Evolutionary conservation across 2,113 vertebrate species (phyloP).

Genomic region (Syngnathus scovelli): DNA sequence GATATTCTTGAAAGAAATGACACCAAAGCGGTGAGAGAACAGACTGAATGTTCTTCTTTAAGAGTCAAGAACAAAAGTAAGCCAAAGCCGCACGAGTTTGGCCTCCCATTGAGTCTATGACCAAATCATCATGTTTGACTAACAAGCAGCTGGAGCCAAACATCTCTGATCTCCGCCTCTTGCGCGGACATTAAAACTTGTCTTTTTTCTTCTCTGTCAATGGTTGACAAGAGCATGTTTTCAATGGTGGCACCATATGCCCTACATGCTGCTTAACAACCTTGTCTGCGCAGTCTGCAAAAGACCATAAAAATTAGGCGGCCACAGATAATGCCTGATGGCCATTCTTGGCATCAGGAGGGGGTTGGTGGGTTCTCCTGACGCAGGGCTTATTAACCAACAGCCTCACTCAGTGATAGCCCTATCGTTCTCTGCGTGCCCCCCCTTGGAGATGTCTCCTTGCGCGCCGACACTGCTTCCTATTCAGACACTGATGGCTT

Average conservation of each 20-base stretch:
- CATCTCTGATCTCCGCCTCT: conserved; percentile 32
- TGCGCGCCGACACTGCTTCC: conserved; percentile 73
- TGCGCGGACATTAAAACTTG: conserved; percentile 46
- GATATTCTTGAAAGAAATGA: background rate
- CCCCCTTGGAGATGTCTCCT: conserved; percentile 55
- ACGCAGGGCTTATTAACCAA: conserved; percentile 68
- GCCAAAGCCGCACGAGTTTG: background rate
- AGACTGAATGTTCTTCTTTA: background rate
- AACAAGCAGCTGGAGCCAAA: conserved; percentile 52
- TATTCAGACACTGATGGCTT: conserved; percentile 76
- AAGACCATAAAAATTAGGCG: conserved; percentile 64
- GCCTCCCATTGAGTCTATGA: background rate
- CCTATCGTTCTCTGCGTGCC: conserved; percentile 49
- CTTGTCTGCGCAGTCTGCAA: conserved; percentile 54
- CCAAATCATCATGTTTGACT: background rate
- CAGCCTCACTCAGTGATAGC: conserved; percentile 71
- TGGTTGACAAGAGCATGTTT: conserved; percentile 52
- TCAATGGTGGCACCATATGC: conserved; percentile 60
- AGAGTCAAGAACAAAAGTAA: background rate
- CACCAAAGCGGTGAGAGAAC: no score
- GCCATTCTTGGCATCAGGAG: conserved; percentile 62
- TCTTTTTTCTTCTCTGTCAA: conserved; percentile 52
- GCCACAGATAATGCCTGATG: conserved; percentile 61
- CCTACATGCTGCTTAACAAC: conserved; percentile 66
- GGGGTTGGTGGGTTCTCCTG: conserved; percentile 48